phyloP scores from a whole-genome alignment of 2,113 vertebrate genomes.

The Thalassarche chlororhynchos region DNA sequence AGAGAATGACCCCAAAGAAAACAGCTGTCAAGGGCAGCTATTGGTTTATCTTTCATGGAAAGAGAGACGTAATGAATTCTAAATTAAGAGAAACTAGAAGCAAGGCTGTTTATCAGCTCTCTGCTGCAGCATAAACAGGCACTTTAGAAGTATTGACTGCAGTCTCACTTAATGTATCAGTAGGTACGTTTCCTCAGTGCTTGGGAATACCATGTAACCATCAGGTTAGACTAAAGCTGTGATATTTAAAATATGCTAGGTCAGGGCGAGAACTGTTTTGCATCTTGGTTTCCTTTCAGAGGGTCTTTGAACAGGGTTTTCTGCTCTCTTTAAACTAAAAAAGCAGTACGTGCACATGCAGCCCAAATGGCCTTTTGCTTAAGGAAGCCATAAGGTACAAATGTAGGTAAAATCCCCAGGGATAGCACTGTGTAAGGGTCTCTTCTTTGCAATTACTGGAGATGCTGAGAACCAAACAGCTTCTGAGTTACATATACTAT shows the following conservation, averaged over 20 bases:
- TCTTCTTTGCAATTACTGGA: neutral
- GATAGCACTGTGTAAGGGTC: neutral
- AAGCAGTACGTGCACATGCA: rapidly evolving
- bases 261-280: neutral
- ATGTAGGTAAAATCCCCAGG: neutral
- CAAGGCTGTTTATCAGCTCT: conserved; percentile 23
- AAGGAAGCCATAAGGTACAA: neutral
- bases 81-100: conserved; percentile 69
- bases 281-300: neutral
- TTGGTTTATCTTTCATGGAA: conserved; percentile 80
- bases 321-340: neutral
- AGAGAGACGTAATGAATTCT: conserved; percentile 75
- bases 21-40: conserved; percentile 85
- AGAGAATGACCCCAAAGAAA: conserved; percentile 80
- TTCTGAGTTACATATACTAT: neutral
- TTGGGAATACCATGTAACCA: neutral
- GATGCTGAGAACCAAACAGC: neutral
- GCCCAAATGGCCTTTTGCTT: neutral
- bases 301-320: neutral
- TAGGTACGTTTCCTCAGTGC: conserved; percentile 3
- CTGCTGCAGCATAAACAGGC: conserved; percentile 17
- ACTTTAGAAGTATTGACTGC: conserved; percentile 12
- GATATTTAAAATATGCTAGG: neutral
- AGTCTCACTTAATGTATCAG: conserved; percentile 30
- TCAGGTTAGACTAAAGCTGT: neutral